Evolutionary conservation across 2,113 vertebrate genomes (phyloP), one percentile per base, ranked within the genome.

Genomic region (Actinemys pallida): DNA sequence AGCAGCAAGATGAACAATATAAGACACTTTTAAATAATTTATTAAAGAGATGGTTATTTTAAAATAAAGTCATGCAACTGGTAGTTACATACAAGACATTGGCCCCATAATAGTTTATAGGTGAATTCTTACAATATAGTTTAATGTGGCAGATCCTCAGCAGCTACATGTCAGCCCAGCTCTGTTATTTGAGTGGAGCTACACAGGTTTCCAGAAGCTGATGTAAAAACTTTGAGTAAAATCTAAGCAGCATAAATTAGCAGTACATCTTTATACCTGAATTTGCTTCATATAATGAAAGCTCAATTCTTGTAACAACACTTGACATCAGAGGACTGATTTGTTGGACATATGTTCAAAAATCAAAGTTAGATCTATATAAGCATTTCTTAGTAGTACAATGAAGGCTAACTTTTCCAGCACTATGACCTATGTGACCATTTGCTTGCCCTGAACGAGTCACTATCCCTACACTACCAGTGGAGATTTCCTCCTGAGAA

Each of bases 331-430:
- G 65, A 85, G 84, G 95, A 95, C 93, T 94, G 90, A 95, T 97
- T 96, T 96, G 89, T 95, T 95, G 95, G 93, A 92, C 87, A 96
- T 96, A 95, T 94, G 96, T 97, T 76, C 88, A 62, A 83, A 94
- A 94, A 90, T 95, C 93, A 96, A 92, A 92, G 93, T 95, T 95
- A 95, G 57, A 75, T 87, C 90, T 90, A 84, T 79, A 96, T 24
- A 50, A 87, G 65, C 82, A 90, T 92, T 94, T 76, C 24, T 90
- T 9, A 92, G 7, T 49, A 83, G 1, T 3, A 84, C 57, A 96
- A 49, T 65, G 92, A 93, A 0, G 57, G 57, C 65, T 95, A 25
- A 78, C 22, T 47, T 91, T 91, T 86, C 78, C 87, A 95, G 93
- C 53, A 81, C 31, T 0, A 0, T 78, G 92, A 97, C 94, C 96